These are phyloP conservation scores for Cercopithecus mona DNA, from an alignment of 2,113 vertebrate genomes.

Conservation along the genomic window DNA sequence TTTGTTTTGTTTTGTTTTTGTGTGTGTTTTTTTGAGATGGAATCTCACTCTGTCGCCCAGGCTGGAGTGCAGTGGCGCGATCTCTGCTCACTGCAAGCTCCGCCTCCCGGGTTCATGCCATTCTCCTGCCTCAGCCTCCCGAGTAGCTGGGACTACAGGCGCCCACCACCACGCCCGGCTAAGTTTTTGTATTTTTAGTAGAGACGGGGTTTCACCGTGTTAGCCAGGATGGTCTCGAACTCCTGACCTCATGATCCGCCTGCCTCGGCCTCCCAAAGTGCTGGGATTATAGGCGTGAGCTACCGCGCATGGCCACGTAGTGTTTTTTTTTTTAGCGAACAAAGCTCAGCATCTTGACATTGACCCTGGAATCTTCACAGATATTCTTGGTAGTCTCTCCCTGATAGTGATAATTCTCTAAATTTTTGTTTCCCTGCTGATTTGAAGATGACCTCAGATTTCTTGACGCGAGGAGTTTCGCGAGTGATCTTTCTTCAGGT, in stretches of 20 bases:
- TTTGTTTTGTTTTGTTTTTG: background rate
- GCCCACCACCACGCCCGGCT: rapidly evolving
- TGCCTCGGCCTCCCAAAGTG: too few relatives aligned
- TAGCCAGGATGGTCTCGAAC: too few relatives aligned
- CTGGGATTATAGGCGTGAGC: too few relatives aligned
- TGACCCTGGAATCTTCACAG: background rate
- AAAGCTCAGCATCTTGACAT: background rate
- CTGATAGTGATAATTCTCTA: background rate
- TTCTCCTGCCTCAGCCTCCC: too few relatives aligned
- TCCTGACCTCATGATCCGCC: too few relatives aligned
- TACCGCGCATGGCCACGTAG: background rate
- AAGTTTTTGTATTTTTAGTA: too few relatives aligned
- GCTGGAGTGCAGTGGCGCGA: too few relatives aligned
- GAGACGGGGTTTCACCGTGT: too few relatives aligned
- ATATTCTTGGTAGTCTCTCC: background rate
- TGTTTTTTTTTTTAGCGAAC: background rate
- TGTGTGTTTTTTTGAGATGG: background rate
- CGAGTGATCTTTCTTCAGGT: background rate
- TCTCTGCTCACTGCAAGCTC: too few relatives aligned
- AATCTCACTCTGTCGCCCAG: too few relatives aligned
- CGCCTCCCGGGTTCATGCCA: too few relatives aligned
- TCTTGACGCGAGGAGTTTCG: background rate
- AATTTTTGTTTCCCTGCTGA: background rate
- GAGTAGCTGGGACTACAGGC: too few relatives aligned
- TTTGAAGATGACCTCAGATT: conserved; percentile 30